Conservation (phyloP, 2,113 vertebrate species). For the Dromaius novaehollandiae region DNA sequence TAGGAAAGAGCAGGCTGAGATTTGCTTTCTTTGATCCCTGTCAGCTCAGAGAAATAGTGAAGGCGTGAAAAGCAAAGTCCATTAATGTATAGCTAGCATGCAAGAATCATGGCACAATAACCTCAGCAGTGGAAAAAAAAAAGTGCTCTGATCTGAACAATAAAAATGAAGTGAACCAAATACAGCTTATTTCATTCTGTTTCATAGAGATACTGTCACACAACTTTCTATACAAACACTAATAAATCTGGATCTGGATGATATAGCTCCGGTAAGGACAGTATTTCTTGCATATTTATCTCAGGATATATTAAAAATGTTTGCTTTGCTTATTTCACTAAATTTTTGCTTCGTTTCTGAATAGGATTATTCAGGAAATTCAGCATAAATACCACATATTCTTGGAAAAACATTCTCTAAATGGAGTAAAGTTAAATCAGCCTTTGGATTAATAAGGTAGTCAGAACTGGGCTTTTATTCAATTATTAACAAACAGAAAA, state of each 20-base stretch:
- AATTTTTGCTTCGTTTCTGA: neutral
- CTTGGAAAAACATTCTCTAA: neutral
- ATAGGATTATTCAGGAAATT: neutral
- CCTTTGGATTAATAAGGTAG: neutral
- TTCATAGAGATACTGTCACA: neutral
- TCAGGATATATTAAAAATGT: neutral
- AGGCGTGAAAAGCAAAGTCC: conserved; percentile 32
- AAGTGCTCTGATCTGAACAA: neutral
- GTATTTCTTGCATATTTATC: neutral
- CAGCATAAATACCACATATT: neutral
- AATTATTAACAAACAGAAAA: neutral
- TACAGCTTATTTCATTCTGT: neutral
- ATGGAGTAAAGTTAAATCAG: neutral
- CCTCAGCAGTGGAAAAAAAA: neutral
- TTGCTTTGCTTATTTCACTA: neutral
- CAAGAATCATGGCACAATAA: fast-evolving
- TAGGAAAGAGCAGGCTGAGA: neutral
- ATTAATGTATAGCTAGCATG: neutral
- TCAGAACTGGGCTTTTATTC: neutral
- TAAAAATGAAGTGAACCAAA: neutral
- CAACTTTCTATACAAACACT: neutral
- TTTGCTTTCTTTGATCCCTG: conserved; percentile 21
- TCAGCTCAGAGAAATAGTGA: neutral
- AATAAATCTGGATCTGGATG: neutral
- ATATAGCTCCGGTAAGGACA: neutral